These are phyloP conservation scores for Antedon bifida DNA, from an alignment of 35 echinoderm and acorn worm genomes.

Conservation along the genomic window DNA sequence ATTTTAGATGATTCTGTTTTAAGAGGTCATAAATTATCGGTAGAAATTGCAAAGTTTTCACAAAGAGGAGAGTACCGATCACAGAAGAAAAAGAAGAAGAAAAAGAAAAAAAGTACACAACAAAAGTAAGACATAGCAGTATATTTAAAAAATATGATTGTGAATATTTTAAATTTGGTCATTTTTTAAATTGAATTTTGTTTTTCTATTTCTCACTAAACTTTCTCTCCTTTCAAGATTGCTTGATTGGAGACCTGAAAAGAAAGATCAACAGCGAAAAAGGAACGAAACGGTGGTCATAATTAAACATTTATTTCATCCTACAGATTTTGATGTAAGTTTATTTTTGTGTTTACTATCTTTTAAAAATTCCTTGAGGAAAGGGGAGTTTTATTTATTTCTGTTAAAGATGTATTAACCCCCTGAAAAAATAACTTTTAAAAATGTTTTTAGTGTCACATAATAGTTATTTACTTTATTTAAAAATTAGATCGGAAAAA, in stretches of 20 bases:
- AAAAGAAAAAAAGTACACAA: constrained; percentile 60
- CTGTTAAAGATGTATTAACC: too few relatives aligned
- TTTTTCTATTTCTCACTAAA: too few relatives aligned
- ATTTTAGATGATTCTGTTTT: constrained; percentile 61
- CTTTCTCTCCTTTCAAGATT: constrained; percentile 21
- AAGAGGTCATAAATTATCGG: constrained; percentile 49
- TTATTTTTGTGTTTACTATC: background rate
- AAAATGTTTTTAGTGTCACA: too few relatives aligned
- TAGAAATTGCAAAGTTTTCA: constrained; percentile 64
- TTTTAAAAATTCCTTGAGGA: too few relatives aligned
- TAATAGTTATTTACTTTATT: too few relatives aligned
- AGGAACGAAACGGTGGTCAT: constrained; percentile 78
- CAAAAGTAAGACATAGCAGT: constrained; percentile 40
- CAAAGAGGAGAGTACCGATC: constrained; percentile 58
- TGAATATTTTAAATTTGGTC: too few relatives aligned
- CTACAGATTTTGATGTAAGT: constrained; percentile 78
- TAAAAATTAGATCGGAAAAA: too few relatives aligned
- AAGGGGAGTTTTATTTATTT: too few relatives aligned
- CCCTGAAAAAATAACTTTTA: too few relatives aligned
- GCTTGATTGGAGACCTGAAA: constrained; percentile 74
- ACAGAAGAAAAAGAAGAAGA: constrained; percentile 63
- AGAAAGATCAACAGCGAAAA: constrained; percentile 63
- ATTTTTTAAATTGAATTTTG: too few relatives aligned
- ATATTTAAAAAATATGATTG: background rate
- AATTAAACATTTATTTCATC: constrained; percentile 65